Evolutionary conservation across 2,113 vertebrate genomes (phyloP).

Genomic region (Tetraodon nigroviridis): DNA sequence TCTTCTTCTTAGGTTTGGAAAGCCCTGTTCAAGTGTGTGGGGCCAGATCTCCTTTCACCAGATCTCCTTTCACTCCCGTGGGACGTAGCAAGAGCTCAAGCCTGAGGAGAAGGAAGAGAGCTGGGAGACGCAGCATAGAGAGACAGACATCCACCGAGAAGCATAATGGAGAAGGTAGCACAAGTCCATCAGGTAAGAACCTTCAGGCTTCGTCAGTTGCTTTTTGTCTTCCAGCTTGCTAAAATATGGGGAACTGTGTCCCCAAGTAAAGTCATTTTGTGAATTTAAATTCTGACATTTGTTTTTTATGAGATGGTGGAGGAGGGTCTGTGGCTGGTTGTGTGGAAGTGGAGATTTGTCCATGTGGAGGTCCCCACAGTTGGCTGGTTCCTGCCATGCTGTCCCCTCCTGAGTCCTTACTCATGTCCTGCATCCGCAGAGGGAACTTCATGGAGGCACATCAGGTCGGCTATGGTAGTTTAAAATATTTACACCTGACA

Average conservation of each 20-base stretch:
- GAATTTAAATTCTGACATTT: not conserved
- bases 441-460: conserved; percentile 90
- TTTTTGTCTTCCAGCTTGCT: not conserved
- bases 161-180: conserved; percentile 82
- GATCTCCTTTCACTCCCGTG: conserved; percentile 24
- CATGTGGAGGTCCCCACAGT: conserved; percentile 69
- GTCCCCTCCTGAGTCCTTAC: conserved; percentile 91
- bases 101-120: conserved; percentile 73
- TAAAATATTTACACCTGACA: too few relatives aligned
- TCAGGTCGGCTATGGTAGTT: conserved; percentile 72
- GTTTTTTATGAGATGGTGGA: conserved; percentile 75
- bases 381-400: conserved; percentile 90
- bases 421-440: conserved; percentile 87
- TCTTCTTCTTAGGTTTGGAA: conserved; percentile 43
- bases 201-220: not conserved
- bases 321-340: conserved; percentile 44
- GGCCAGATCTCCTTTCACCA: conserved; percentile 9
- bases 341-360: conserved; percentile 65
- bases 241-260: too few relatives aligned
- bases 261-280: too few relatives aligned
- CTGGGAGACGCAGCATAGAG: conserved; percentile 67
- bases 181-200: conserved; percentile 84
- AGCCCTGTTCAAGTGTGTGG: conserved; percentile 23
- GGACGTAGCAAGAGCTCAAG: conserved; percentile 64
- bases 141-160: conserved; percentile 72